A percentile compares a stretch with the other conserved stretches of the same genome.
phyloP scores from a whole-genome alignment of 2,888 invertebrate species.

The Rotaria magnacalcarata region DNA sequence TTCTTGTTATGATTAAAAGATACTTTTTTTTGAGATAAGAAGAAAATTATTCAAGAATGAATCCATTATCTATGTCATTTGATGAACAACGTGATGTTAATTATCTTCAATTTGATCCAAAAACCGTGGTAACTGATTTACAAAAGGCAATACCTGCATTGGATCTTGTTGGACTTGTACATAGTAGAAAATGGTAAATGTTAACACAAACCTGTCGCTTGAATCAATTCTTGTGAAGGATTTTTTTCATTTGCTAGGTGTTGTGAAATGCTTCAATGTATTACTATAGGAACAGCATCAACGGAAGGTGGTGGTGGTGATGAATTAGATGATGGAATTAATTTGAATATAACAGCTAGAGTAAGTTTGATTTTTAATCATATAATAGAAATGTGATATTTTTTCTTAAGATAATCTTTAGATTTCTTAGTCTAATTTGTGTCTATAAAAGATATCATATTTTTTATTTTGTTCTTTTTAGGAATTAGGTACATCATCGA shows the following conservation, averaged over 20 bases:
- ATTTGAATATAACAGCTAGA: not conserved
- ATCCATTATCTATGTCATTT: constrained; percentile 5
- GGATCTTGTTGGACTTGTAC: constrained; percentile 19
- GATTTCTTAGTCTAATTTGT: not conserved
- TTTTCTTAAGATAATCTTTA: not conserved
- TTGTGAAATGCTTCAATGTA: constrained; percentile 15
- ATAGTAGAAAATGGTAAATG: constrained; percentile 15
- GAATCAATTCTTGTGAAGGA: not conserved
- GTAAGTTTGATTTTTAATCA: not conserved
- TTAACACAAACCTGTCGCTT: not conserved
- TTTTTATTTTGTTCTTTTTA: not conserved
- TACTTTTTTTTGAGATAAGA: not conserved
- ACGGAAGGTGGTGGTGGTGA: not conserved
- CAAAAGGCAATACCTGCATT: constrained; percentile 9
- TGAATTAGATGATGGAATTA: not conserved
- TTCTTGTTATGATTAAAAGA: too few relatives aligned
- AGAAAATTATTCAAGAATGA: not conserved
- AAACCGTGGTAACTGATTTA: not conserved
- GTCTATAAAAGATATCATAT: too few relatives aligned
- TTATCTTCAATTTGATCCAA: constrained; percentile 25
- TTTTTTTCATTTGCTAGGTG: not conserved
- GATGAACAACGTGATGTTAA: constrained; percentile 33
- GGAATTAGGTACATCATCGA: constrained; percentile 25
- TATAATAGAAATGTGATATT: too few relatives aligned
- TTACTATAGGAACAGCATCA: not conserved